Base-by-base conservation (phyloP, 2,797 vertebrate species). In the Bryconaethiops microstoma region DNA sequence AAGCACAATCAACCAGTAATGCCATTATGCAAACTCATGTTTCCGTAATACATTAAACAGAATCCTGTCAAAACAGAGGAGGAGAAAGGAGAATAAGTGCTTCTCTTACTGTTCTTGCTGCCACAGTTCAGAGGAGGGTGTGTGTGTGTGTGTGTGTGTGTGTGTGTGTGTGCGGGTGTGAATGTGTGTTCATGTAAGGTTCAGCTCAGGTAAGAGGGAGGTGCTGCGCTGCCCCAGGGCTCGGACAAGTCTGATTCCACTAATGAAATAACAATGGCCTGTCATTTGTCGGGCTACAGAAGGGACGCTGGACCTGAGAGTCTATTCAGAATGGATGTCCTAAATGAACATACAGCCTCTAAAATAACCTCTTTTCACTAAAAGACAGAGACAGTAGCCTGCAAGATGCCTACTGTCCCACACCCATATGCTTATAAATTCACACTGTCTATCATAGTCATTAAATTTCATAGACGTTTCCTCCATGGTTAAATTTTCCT, bases 191-290 rank as follows among this genome's bases (percentile, higher is more conserved):
- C 55, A 79, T 68, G 65, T 60, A 65, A 1, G 76, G 76, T 84
- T 81, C 71, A 78, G 64, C 57, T 64, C 35, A 79, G 65, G 68
- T 72, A 42, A 77, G 54, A 63, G 69, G 52, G 65, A 55, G 70
- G 57, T 23, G 4, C 2, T 62, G 21, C 39, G 68, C n/a, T 67
- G 48, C 74, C 67, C 67, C 42, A n/a, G 40, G 59, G 73, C 17
- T 50, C 80, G 21, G 64, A 73, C 68, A 72, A 67, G 77, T 45
- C 67, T 60, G 71, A 82, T 60, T 76, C 50, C 70, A 39, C 82
- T 83, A 83, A 83, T 83, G 72, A 83, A 79, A 74, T 79, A 79
- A 79, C 82, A 79, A 83, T 79, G 72, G 54, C 68, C 64, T 64
- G 71, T 82, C 67, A 75, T 72, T 76, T 70, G 54, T 77, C 55